phyloP scores from a whole-genome alignment of 1,140 invertebrate species.

The Drosophila seguyi region DNA sequence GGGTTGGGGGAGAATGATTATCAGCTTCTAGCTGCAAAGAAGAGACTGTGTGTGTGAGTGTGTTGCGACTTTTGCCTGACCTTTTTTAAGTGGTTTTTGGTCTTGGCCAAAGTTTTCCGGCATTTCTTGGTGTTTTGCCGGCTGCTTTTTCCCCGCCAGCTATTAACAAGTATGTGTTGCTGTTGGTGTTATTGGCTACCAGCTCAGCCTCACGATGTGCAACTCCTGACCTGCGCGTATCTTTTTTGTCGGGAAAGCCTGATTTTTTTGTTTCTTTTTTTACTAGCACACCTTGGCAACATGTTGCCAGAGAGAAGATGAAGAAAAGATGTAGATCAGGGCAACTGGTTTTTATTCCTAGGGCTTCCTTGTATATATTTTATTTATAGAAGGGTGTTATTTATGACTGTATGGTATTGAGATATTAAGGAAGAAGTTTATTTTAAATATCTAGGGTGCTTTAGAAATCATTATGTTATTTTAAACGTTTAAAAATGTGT shows the following conservation, averaged over 20 bases:
- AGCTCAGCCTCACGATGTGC: constrained; percentile 49
- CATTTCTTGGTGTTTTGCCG: constrained; percentile 10
- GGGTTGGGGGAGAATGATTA: constrained; percentile 15
- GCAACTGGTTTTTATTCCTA: constrained; percentile 25
- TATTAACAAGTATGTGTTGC: constrained; percentile 36
- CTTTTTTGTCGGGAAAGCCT: background rate
- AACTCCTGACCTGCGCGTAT: constrained; percentile 61
- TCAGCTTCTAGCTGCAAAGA: constrained; percentile 18
- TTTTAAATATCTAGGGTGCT: no score
- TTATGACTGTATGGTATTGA: background rate
- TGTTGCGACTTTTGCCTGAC: constrained; percentile 33
- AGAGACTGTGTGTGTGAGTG: background rate
- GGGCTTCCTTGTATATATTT: background rate
- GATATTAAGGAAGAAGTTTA: background rate
- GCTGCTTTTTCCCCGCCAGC: constrained; percentile 1
- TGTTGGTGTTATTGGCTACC: constrained; percentile 44
- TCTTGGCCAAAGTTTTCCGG: constrained; percentile 55
- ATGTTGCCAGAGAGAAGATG: constrained; percentile 36
- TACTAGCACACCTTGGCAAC: constrained; percentile 36
- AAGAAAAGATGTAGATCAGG: constrained; percentile 14
- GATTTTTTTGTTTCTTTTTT: constrained; percentile 1
- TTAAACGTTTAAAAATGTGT: no score
- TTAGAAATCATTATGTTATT: no score
- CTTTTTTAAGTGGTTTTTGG: constrained; percentile 52
- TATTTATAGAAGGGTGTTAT: background rate